Percentiles rank a stretch among this genome's conserved stretches.
These are phyloP conservation scores for Poecile atricapillus DNA, from an alignment of 2,113 vertebrate species.

Conservation along the genomic window DNA sequence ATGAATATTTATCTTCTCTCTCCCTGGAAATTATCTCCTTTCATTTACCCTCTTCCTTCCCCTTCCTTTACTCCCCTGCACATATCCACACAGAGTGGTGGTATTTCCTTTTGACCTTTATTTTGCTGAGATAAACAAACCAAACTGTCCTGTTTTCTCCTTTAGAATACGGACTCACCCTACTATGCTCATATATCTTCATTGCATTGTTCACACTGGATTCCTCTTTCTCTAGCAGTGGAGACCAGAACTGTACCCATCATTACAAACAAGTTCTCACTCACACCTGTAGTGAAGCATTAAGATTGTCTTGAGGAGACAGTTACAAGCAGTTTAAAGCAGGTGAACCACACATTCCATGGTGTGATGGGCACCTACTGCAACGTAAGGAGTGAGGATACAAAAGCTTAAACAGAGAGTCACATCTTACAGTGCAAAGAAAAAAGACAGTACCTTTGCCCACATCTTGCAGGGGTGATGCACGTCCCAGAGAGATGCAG, in stretches of 20 bases:
- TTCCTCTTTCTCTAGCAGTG: background rate
- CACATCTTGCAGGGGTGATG: conserved; percentile 28
- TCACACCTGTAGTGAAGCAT: background rate
- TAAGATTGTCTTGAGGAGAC: background rate
- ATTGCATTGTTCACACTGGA: fast-evolving
- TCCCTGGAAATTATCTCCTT: background rate
- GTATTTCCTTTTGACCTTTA: background rate
- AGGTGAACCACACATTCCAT: background rate
- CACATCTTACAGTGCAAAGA: background rate
- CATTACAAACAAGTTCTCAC: background rate
- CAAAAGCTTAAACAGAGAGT: background rate
- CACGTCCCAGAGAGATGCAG: background rate
- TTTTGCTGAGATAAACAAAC: background rate
- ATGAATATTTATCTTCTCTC: background rate
- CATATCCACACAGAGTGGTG: background rate
- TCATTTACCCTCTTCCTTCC: background rate
- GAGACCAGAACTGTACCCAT: background rate
- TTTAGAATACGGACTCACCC: background rate
- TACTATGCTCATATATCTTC: background rate
- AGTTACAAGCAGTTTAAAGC: background rate
- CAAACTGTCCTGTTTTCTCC: background rate
- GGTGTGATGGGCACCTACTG: background rate
- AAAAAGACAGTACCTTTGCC: conserved; percentile 54
- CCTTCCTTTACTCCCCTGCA: background rate
- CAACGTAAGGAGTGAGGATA: background rate